Evolutionary conservation across 2,888 invertebrate genomes (phyloP), one percentile per base, ranked within the genome.

Genomic region (Nezara viridula): DNA sequence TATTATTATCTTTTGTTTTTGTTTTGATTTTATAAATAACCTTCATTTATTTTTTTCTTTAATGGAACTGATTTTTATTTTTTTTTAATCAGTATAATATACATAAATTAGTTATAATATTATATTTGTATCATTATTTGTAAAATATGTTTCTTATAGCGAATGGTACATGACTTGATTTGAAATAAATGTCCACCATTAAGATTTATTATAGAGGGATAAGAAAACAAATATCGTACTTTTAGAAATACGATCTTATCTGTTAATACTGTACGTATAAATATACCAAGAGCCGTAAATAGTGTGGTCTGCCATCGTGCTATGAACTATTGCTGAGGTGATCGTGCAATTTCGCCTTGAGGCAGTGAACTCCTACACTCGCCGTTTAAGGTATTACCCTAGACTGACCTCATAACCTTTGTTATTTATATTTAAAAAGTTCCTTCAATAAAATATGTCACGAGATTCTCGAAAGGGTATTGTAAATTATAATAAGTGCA

Each of bases 261-360:
- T 37, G 37, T 32, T 73, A 16, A 21, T 27, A 37, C 21, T 73
- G 37, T 37, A 73, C 14, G 19, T 73, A 73, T 37, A 37, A 60
- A 60, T 32, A 21, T 73, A 73, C 66, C 37, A 19, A 37, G 19
- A 37, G 66, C 66, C 37, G 16, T 73, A 73, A 73, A 37, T 73
- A 37, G 66, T 37, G 37, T 21, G 32, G 9, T 21, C 32, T 37
- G 66, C 32, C 66, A 37, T 73, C 66, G 32, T 73, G 66, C 32
- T 73, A 73, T 73, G 66, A 73, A 73, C 66, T 73, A 73, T 73
- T 73, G 37, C 66, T 73, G 14, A 37, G 66, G 44, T 6, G 81
- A 47, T 81, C 40, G 44, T 81, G 81, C 81, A 81, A 81, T 81
- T 81, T 47, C 16, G 81, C 81, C 81, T 81, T 81, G 81, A 44